Evolutionary conservation across 1,140 invertebrate species (phyloP).

Genomic region (Caenorhabditis latens): DNA sequence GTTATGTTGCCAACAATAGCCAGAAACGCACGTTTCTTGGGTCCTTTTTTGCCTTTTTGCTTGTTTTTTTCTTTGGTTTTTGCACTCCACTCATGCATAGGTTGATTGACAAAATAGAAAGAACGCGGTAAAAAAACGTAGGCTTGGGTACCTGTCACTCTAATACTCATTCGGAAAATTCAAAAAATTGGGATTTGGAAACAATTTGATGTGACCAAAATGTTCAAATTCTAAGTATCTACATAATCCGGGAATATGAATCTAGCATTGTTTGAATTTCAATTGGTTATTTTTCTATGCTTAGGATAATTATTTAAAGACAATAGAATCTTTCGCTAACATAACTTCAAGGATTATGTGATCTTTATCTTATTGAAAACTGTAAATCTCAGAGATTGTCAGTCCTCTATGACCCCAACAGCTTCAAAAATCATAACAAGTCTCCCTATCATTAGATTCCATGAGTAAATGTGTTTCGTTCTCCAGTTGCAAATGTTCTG

Average conservation of each 20-base stretch:
- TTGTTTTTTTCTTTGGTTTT: slow-evolving; percentile 26
- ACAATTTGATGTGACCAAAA: too few species aligned
- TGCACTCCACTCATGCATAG: slow-evolving; percentile 26
- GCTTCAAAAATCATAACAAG: neutral
- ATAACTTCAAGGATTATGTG: too few species aligned
- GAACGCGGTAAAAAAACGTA: neutral
- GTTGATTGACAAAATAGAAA: neutral
- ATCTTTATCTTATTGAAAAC: neutral
- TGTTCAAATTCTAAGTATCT: too few species aligned
- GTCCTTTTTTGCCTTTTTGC: neutral
- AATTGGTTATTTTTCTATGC: too few species aligned
- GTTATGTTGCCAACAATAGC: slow-evolving; percentile 51
- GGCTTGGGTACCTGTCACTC: neutral
- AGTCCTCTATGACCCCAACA: neutral
- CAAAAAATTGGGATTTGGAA: neutral
- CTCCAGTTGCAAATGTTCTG: neutral
- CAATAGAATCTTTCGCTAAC: too few species aligned
- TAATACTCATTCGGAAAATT: neutral
- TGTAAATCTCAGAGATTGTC: neutral
- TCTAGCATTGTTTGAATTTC: too few species aligned
- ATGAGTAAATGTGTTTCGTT: too few species aligned
- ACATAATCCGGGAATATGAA: too few species aligned
- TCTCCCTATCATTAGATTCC: neutral
- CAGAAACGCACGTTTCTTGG: slow-evolving; percentile 21
- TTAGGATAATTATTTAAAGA: too few species aligned